Evolutionary conservation across 2,113 vertebrate species (phyloP).

Genomic region (Nanorana parkeri): DNA sequence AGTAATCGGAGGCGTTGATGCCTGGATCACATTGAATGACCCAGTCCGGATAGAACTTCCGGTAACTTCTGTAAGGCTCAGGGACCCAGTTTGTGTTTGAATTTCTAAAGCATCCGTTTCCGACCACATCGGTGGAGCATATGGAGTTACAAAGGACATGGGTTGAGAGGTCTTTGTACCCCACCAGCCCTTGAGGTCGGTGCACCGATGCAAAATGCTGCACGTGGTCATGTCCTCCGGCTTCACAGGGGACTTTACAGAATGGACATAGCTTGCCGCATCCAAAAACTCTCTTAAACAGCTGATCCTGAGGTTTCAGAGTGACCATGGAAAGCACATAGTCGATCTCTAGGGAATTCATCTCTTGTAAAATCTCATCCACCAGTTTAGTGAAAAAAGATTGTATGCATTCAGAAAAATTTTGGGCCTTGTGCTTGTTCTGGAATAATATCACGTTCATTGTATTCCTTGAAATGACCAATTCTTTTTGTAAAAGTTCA

Average conservation of each 20-base stretch:
- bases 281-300: conserved; percentile 64
- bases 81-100: not conserved
- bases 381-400: not conserved
- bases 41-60: conserved; percentile 65
- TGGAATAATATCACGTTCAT: conserved; percentile 36
- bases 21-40: conserved; percentile 65
- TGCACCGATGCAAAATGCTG: conserved; percentile 38
- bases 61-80: conserved; percentile 60
- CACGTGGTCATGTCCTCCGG: conserved; percentile 57
- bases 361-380: not conserved
- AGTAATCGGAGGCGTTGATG: conserved; percentile 59
- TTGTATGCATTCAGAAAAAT: conserved; percentile 36
- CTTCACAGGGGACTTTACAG: conserved; percentile 70
- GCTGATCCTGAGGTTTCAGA: conserved; percentile 23
- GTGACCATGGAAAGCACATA: conserved; percentile 1
- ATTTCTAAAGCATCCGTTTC: not conserved
- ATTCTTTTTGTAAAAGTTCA: conserved; percentile 34
- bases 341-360: not conserved
- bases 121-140: conserved; percentile 25
- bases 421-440: not conserved
- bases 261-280: conserved; percentile 72
- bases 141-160: not conserved
- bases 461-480: conserved; percentile 40
- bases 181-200: conserved; percentile 31
- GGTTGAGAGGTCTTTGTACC: conserved; percentile 15